phyloP scores from a whole-genome alignment of 2,113 vertebrate genomes.

The Thunnus thynnus region DNA sequence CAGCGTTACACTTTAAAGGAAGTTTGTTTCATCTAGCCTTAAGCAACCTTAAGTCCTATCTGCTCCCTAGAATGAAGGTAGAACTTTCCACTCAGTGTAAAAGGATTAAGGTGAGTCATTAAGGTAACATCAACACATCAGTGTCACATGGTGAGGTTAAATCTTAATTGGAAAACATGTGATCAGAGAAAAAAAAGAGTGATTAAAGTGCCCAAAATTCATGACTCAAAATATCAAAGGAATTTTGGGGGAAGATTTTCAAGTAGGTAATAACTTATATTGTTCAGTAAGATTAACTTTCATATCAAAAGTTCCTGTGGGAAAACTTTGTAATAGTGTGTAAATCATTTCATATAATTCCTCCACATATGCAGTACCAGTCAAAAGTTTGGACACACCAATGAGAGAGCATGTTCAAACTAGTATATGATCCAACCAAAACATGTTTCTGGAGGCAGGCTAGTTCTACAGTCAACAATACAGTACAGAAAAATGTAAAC shows the following conservation, averaged over 20 bases:
- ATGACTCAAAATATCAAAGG: constrained; percentile 27
- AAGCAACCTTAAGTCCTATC: not conserved
- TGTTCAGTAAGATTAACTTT: not conserved
- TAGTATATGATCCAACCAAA: no score
- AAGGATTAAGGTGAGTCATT: constrained; percentile 32
- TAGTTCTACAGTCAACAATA: not conserved
- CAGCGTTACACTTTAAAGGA: constrained; percentile 14
- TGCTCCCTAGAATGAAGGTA: not conserved
- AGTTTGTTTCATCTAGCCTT: not conserved
- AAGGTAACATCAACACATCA: constrained; percentile 3
- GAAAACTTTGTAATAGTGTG: not conserved
- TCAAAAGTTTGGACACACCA: no score
- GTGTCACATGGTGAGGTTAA: constrained; percentile 10
- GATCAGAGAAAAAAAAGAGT: not conserved
- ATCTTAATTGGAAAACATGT: constrained; percentile 35
- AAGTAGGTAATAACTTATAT: not conserved
- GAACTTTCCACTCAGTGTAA: constrained; percentile 11
- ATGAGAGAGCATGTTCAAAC: no score
- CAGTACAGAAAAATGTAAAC: not conserved
- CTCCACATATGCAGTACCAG: no score
- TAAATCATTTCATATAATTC: not conserved
- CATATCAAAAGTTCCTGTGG: not conserved
- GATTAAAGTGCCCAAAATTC: not conserved
- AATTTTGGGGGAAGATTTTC: not conserved
- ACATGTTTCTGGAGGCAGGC: not conserved